Base-by-base conservation (phyloP, 2,113 vertebrate genomes). In the Scatophagus argus region DNA sequence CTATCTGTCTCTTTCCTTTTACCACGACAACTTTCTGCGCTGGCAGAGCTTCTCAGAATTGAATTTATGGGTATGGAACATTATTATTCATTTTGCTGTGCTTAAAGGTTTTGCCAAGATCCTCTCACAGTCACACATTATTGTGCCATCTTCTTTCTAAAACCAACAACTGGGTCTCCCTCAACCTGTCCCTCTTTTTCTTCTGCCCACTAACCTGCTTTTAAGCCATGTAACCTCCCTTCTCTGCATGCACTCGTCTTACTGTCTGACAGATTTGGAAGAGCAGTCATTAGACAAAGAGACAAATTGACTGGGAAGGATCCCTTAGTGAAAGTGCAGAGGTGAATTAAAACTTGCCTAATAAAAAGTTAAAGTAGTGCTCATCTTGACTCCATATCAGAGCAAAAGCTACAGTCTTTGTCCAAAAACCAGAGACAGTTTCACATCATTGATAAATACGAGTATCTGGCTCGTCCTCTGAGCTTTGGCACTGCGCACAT, bases 1-100 rank as follows among this genome's bases (percentile, higher is more conserved):
- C 80, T 90, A 82, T 90, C 94, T 94, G 89, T 95, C 91, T 95
- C 89, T 93, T 86, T 94, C 84, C 88, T 93, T 90, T 93, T 91
- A 91, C 87, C 92, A 89, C 92, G 83, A 95, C 96, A 93, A 94
- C 96, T 94, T 96, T 97, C 96, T 95, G 96, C 93, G 95, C 96
- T 97, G 95, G 97, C 97, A 99, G 98, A 97, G 95, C 96, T 98
- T 96, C 97, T 99, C 95, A 97, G 96, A 97, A 97, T 98, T 98
- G 95, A 98, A 97, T 97, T 99, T 95, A 98, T 96, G 96, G 98
- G 98, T 99, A 99, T 94, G 98, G 93, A 97, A 96, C 90, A 89
- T 96, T 93, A 89, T 94, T 95, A 95, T 96, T 97, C 95, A 96
- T 94, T 92, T 90, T 92, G 84, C 85, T 94, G 89, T 93, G 80